Conservation (phyloP, 2,113 vertebrate species). For the Callorhinus ursinus region DNA sequence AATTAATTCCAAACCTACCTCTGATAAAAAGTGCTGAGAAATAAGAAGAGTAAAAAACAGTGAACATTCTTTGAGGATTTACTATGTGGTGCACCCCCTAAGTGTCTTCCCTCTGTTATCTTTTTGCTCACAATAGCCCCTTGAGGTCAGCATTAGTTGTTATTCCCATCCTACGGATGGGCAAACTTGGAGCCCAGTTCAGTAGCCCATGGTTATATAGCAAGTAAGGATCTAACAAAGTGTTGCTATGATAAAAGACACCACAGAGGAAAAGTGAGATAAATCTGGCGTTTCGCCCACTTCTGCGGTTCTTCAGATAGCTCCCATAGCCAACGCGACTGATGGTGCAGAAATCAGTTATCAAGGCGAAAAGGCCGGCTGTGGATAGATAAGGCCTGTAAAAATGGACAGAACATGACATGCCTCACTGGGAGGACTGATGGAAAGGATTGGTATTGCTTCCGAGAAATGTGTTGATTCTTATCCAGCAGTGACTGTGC, state of each 20-base stretch:
- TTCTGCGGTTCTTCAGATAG: constrained; percentile 42
- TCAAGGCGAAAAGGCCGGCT: constrained; percentile 64
- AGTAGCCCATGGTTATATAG: background rate
- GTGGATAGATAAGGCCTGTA: constrained; percentile 64
- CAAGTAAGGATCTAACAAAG: constrained; percentile 5
- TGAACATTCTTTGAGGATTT: background rate
- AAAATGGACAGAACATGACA: constrained; percentile 73
- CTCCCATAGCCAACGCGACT: constrained; percentile 6
- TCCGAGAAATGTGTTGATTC: constrained; percentile 73
- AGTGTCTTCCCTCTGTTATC: background rate
- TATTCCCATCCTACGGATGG: constrained; percentile 19
- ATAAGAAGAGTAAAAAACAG: background rate
- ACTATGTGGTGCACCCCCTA: background rate
- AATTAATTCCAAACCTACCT: constrained; percentile 32
- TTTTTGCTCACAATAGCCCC: background rate
- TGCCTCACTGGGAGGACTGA: constrained; percentile 63
- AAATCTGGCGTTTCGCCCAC: background rate
- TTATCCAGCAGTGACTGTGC: constrained; percentile 62
- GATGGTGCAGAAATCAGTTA: constrained; percentile 76
- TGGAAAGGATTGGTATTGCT: constrained; percentile 65
- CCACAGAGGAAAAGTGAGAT: constrained; percentile 1
- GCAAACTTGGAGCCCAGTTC: background rate
- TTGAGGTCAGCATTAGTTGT: background rate
- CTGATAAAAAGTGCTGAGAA: constrained; percentile 12
- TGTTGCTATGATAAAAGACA: constrained; percentile 50